Percentiles rank a stretch among this genome's conserved stretches.
Evolutionary conservation across 53 echinoderm and acorn worm species (phyloP).

Genomic region (Echinarachnius parma): DNA sequence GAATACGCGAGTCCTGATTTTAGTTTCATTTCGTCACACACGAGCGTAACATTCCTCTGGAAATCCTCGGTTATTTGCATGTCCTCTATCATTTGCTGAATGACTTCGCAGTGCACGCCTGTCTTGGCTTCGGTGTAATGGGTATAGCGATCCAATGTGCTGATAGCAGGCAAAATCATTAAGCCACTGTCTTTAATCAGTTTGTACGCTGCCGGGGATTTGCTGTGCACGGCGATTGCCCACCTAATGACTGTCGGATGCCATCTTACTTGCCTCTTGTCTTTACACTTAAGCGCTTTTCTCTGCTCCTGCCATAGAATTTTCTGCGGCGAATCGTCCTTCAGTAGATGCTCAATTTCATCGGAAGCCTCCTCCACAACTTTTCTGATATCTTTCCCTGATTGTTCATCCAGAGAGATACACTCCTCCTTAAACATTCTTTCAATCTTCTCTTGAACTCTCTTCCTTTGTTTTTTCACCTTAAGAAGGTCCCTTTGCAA

Average conservation of each 20-base stretch:
- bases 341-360: background rate
- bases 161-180: background rate
- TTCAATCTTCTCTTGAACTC: background rate
- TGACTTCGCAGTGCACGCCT: slow-evolving; percentile 1
- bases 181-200: slow-evolving; percentile 8
- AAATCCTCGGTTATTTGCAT: background rate
- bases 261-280: slow-evolving; percentile 4
- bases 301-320: slow-evolving; percentile 7
- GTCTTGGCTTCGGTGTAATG: background rate
- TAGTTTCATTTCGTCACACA: slow-evolving; percentile 4
- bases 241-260: background rate
- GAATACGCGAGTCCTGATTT: slow-evolving; percentile 12
- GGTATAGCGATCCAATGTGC: background rate
- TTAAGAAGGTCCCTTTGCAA: background rate
- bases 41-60: background rate
- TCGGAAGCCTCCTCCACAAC: background rate
- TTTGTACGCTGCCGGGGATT: slow-evolving; percentile 13
- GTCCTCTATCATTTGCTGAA: background rate
- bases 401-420: background rate
- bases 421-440: background rate
- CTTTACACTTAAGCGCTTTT: background rate
- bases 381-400: background rate
- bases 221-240: slow-evolving; percentile 5
- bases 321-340: background rate
- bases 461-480: background rate